phyloP scores from a whole-genome alignment of 2,113 vertebrate species.

The Pontoporia blainvillei region DNA sequence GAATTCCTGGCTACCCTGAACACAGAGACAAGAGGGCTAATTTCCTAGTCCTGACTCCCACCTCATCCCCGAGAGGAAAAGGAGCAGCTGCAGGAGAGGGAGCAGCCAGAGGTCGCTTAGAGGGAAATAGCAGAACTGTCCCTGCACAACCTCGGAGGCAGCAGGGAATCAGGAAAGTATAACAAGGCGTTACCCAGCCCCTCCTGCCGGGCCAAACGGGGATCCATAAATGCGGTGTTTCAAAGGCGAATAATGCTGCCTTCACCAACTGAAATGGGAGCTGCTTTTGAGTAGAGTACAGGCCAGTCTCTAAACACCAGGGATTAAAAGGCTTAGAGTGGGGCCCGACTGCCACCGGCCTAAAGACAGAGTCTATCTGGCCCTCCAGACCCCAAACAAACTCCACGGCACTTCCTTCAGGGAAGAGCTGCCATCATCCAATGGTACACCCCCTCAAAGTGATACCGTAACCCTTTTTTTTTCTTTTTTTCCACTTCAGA shows the following conservation, averaged over 20 bases:
- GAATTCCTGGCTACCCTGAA: background rate
- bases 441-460: background rate
- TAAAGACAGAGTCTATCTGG: background rate
- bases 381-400: background rate
- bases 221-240: conserved; percentile 23
- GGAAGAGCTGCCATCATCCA: background rate
- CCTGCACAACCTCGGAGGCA: conserved; percentile 25
- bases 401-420: background rate
- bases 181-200: background rate
- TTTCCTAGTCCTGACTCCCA: background rate
- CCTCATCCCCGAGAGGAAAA: background rate
- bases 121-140: background rate
- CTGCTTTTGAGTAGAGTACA: conserved; percentile 44
- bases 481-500: background rate
- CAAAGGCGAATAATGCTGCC: conserved; percentile 47
- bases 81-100: background rate
- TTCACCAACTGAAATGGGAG: conserved; percentile 17
- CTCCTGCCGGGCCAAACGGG: conserved; percentile 5
- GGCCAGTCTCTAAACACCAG: conserved; percentile 60
- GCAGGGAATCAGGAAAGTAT: conserved; percentile 11
- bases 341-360: background rate
- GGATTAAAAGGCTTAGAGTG: conserved; percentile 55
- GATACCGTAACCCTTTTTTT: background rate
- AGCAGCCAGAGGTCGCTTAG: conserved; percentile 15
- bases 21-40: background rate